Base-by-base conservation (phyloP, 2,113 vertebrate species). In the Forbesichthys agassizii region DNA sequence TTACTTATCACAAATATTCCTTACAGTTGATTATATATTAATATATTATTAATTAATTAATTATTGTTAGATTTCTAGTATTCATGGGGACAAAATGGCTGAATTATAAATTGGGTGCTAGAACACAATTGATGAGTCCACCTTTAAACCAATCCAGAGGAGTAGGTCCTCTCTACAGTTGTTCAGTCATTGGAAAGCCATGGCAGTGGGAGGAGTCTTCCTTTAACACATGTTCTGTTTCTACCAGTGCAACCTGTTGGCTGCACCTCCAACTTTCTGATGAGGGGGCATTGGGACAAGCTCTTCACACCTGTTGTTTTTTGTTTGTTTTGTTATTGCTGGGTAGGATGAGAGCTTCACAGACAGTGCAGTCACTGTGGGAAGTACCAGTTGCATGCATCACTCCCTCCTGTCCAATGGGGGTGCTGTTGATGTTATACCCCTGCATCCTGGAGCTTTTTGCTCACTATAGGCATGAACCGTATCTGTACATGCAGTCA, bases 141-240 rank as follows among this genome's bases (percentile, higher is more conserved):
- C 5, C 36, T 61, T 27, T 47, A 12, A 74, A 64, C 42, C 46
- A 12, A 74, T 62, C 42, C 46, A 59, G 42, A 54, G 7, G 12
- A 64, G 36, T 0, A 42, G 36, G 4, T 42, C 36, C 36, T 6
- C 4, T 42, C 5, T 20, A 70, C 36, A 27, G 49, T 69, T 60
- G 48, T 42, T 42, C 36, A 9, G 16, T 66, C 79, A 69, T 58
- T 76, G 11, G 85, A 86, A 87, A 88, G 86, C 89, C 90, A 80
- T 81, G 90, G 86, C 70, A 84, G 84, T 67, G 11, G 52, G 75
- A 66, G 77, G 57, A 63, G 74, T 76, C 77, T 14, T 77, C 62
- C 74, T 79, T 89, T 91, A 91, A 90, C 89, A 88, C 88, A 78
- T 89, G 84, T 91, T 90, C 89, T 92, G 81, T 93, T 92, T 91